Evolutionary conservation across 2,113 vertebrate species (phyloP).

Genomic region (Lethenteron camtschaticum): DNA sequence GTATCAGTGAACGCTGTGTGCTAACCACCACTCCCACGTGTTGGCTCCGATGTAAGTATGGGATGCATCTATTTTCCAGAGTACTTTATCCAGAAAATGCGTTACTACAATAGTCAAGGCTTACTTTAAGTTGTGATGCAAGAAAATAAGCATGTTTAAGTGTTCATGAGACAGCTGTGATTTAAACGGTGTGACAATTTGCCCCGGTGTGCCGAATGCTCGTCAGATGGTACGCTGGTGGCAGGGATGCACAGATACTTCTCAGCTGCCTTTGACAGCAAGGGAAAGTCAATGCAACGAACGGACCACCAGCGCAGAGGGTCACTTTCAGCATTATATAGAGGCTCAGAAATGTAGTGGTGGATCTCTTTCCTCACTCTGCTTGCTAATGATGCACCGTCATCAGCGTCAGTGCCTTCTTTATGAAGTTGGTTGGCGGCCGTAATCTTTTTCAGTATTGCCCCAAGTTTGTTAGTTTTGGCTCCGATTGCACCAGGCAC

Average conservation of each 20-base stretch:
- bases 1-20: too few relatives aligned
- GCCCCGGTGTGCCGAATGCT: constrained; percentile 10
- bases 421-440: too few relatives aligned
- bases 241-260: constrained; percentile 11
- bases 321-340: constrained; percentile 8
- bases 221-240: constrained; percentile 10
- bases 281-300: constrained; percentile 11
- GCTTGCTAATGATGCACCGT: too few relatives aligned
- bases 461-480: too few relatives aligned
- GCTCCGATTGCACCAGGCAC: too few relatives aligned
- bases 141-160: constrained; percentile 11
- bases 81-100: too few relatives aligned
- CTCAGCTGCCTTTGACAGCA: constrained; percentile 9
- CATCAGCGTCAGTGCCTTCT: too few relatives aligned
- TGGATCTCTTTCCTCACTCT: neutral
- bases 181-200: constrained; percentile 7
- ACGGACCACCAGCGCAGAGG: constrained; percentile 10
- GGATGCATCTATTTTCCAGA: too few relatives aligned
- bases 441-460: too few relatives aligned
- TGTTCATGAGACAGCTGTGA: constrained; percentile 10
- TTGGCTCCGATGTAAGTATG: too few relatives aligned
- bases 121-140: constrained; percentile 9
- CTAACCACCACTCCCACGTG: too few relatives aligned
- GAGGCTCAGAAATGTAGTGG: constrained; percentile 6
- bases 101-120: neutral